Evolutionary conservation across 2,888 invertebrate species (phyloP).

Genomic region (Dilophus febrilis): DNA sequence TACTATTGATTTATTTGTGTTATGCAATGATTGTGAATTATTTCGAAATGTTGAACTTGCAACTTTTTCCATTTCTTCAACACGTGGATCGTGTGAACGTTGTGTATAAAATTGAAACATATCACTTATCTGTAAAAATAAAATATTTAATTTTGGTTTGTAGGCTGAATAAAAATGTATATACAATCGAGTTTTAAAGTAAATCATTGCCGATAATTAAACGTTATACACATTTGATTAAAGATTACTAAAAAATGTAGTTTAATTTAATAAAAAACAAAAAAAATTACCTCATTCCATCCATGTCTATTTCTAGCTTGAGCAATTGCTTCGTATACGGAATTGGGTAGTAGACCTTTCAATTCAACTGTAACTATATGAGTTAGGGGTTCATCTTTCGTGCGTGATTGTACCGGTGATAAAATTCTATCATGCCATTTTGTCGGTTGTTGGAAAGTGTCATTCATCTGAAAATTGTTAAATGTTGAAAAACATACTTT

Average conservation of each 20-base stretch:
- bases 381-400: slow-evolving; percentile 29
- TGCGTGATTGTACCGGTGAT: slow-evolving; percentile 27
- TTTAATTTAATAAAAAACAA: too few species aligned
- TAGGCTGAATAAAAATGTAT: too few species aligned
- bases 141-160: too few species aligned
- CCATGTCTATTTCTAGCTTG: slow-evolving; percentile 59
- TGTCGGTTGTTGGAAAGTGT: slow-evolving; percentile 51
- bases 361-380: slow-evolving; percentile 48
- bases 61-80: slow-evolving; percentile 30
- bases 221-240: neutral
- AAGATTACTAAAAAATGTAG: too few species aligned
- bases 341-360: slow-evolving; percentile 42
- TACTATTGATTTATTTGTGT: too few species aligned
- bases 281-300: slow-evolving; percentile 46
- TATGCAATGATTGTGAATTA: slow-evolving; percentile 2
- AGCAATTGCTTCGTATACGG: slow-evolving; percentile 55
- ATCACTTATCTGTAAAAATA: slow-evolving; percentile 42
- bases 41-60: slow-evolving; percentile 30
- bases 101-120: slow-evolving; percentile 53
- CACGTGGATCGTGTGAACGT: slow-evolving; percentile 27
- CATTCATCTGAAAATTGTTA: slow-evolving; percentile 40
- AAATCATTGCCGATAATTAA: too few species aligned
- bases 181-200: too few species aligned
- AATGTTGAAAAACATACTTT: too few species aligned
- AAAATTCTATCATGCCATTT: slow-evolving; percentile 46